Conservation (phyloP, 2,797 vertebrate genomes). For the Podarcis siculus region DNA sequence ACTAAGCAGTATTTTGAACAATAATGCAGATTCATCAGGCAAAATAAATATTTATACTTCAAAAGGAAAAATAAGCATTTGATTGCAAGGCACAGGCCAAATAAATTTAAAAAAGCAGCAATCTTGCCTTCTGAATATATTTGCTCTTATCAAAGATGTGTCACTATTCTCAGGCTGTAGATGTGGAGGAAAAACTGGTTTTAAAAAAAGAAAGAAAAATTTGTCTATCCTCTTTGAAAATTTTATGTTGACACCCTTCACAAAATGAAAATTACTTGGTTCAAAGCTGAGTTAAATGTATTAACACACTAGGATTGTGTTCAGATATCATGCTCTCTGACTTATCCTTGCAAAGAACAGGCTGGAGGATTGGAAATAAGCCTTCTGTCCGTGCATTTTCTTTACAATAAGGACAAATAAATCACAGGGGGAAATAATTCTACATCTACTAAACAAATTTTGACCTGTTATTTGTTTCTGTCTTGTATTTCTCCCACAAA, state of each 20-base stretch:
- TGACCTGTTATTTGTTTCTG: constrained; percentile 2
- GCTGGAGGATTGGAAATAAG: not conserved
- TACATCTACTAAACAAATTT: not conserved
- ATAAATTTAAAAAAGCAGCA: not conserved
- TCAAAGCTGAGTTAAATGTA: not conserved
- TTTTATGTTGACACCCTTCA: not conserved
- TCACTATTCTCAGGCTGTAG: no score
- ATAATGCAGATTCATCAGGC: not conserved
- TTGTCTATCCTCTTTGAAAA: not conserved
- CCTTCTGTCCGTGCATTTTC: not conserved
- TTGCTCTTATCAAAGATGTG: not conserved
- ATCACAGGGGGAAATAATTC: not conserved
- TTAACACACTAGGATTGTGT: not conserved
- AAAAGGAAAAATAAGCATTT: not conserved
- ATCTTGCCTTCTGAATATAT: not conserved
- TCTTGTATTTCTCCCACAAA: constrained; percentile 19
- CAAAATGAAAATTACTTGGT: not conserved
- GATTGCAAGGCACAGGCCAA: no score
- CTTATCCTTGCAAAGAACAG: not conserved
- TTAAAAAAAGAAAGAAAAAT: no score
- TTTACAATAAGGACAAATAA: not conserved
- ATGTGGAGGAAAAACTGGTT: no score
- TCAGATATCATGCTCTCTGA: not conserved
- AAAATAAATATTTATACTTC: not conserved
- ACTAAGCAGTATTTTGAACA: not conserved